phyloP scores from a whole-genome alignment of 2,113 vertebrate genomes.

The Stigmatopora argus region DNA sequence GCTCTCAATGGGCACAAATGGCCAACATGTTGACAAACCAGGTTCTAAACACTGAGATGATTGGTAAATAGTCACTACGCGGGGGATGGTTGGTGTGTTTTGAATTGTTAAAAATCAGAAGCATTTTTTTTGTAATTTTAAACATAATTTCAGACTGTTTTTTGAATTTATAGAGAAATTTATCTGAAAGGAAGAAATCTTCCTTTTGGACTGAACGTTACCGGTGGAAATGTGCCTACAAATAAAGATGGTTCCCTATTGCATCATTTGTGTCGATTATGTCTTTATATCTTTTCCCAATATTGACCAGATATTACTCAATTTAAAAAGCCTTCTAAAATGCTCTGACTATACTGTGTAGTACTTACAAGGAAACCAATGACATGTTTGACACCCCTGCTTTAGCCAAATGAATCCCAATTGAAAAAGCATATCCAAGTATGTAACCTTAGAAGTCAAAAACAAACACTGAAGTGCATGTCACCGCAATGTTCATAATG shows the following conservation, averaged over 20 bases:
- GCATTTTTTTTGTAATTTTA: slow-evolving; percentile 1
- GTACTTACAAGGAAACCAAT: too few species aligned
- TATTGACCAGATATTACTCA: slow-evolving; percentile 19
- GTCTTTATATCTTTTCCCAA: slow-evolving; percentile 23
- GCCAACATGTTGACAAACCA: not conserved
- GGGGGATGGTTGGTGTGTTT: not conserved
- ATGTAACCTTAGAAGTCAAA: too few species aligned
- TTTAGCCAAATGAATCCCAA: too few species aligned
- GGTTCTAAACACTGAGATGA: slow-evolving; percentile 24
- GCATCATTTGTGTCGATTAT: slow-evolving; percentile 49
- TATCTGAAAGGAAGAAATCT: slow-evolving; percentile 22
- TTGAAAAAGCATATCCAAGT: too few species aligned
- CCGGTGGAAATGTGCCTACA: slow-evolving; percentile 57
- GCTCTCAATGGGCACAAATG: not conserved
- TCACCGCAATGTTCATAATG: too few species aligned
- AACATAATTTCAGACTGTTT: not conserved
- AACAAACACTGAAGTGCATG: too few species aligned
- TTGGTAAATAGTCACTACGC: slow-evolving; percentile 24
- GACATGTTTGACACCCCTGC: too few species aligned
- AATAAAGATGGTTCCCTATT: slow-evolving; percentile 37
- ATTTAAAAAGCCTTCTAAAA: slow-evolving; percentile 14
- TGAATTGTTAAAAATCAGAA: not conserved
- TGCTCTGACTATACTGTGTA: too few species aligned
- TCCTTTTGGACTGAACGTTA: slow-evolving; percentile 42
- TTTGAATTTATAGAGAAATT: not conserved